Evolutionary conservation across 1,140 invertebrate genomes (phyloP).

Genomic region (Drosophila ficusphila): DNA sequence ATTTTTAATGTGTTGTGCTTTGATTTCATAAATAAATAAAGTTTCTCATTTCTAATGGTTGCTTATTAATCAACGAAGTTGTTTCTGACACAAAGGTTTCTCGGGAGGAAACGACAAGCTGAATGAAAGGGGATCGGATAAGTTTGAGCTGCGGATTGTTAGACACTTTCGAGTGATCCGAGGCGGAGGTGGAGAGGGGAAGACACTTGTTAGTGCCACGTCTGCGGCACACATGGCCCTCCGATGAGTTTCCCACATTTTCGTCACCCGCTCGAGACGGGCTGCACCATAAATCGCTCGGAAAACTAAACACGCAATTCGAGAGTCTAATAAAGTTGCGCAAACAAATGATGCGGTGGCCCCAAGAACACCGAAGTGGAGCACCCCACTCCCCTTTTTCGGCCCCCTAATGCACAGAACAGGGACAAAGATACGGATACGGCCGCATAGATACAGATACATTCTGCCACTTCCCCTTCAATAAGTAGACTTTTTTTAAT

Average conservation of each 20-base stretch:
- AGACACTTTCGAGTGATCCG: conserved; percentile 39
- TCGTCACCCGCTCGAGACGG: conserved; percentile 49
- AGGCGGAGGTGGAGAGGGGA: not conserved
- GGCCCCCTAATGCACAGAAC: conserved; percentile 60
- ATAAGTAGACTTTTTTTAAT: conserved; percentile 79
- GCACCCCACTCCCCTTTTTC: conserved; percentile 31
- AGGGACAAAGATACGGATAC: conserved; percentile 53
- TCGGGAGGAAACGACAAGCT: conserved; percentile 3
- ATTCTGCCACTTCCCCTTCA: conserved; percentile 71
- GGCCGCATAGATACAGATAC: conserved; percentile 55
- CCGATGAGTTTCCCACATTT: conserved; percentile 72
- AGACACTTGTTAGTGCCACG: conserved; percentile 62
- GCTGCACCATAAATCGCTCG: conserved; percentile 71
- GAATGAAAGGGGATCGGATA: not conserved
- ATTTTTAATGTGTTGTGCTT: no score
- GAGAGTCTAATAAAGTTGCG: conserved; percentile 82
- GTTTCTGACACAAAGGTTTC: conserved; percentile 4
- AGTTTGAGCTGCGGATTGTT: conserved; percentile 39
- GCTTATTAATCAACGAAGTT: conserved; percentile 20
- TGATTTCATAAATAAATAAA: not conserved
- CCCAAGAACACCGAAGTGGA: conserved; percentile 69
- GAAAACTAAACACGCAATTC: conserved; percentile 81
- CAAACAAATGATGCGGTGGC: conserved; percentile 83
- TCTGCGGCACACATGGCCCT: conserved; percentile 59
- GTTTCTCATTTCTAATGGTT: not conserved